These are phyloP conservation scores for Spialia ferax DNA, from an alignment of 2,888 invertebrate species.

Conservation along the genomic window DNA sequence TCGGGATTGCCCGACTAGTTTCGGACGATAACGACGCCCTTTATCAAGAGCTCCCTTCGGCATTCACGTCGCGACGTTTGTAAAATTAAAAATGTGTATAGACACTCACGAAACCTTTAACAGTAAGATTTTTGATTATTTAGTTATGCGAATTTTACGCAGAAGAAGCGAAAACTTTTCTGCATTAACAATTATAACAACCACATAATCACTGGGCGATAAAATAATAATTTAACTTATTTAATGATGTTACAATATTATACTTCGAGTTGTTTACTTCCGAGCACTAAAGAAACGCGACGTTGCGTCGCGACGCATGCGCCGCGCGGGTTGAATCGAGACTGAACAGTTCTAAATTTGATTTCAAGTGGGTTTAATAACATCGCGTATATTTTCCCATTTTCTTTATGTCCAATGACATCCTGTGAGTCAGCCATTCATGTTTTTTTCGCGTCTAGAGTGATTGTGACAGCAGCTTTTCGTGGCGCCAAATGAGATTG, in stretches of 20 bases:
- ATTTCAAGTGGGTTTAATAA: slow-evolving; percentile 82
- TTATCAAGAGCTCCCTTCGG: too few species aligned
- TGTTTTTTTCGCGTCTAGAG: slow-evolving; percentile 53
- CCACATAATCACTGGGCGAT: too few species aligned
- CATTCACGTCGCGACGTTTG: too few species aligned
- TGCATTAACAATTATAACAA: too few species aligned
- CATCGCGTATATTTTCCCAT: slow-evolving; percentile 79
- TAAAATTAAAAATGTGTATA: too few species aligned
- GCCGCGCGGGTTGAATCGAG: slow-evolving; percentile 61
- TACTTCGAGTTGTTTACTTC: slow-evolving; percentile 22
- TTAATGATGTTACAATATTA: background rate
- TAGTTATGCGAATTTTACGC: too few species aligned
- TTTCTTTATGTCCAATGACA: slow-evolving; percentile 70
- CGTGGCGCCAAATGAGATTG: slow-evolving; percentile 28
- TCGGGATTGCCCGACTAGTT: too few species aligned
- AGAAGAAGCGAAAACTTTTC: too few species aligned
- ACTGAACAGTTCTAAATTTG: slow-evolving; percentile 83
- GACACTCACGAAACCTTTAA: too few species aligned
- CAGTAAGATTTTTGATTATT: too few species aligned
- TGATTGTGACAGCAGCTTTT: slow-evolving; percentile 39
- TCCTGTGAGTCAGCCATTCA: slow-evolving; percentile 67
- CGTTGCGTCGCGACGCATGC: slow-evolving; percentile 72
- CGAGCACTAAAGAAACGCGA: slow-evolving; percentile 41
- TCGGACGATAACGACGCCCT: too few species aligned
- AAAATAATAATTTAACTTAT: too few species aligned